Evolutionary conservation across 2,797 vertebrate species (phyloP).

Genomic region (Rachycentron canadum): DNA sequence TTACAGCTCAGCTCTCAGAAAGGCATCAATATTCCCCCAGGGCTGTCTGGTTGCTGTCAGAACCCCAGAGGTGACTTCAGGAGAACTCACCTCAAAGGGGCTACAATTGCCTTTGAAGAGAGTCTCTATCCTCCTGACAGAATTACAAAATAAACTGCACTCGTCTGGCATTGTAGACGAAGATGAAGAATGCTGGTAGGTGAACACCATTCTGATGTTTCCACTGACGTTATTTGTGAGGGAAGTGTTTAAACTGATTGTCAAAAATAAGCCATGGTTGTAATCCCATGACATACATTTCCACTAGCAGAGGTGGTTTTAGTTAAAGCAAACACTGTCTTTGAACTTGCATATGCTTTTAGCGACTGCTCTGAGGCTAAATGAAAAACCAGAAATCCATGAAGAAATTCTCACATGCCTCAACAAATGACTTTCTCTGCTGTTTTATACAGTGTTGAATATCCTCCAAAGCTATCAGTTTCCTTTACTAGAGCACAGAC

Average conservation of each 20-base stretch:
- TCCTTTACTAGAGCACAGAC: constrained; percentile 10
- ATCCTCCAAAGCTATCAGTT: constrained; percentile 16
- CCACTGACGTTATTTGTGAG: neutral
- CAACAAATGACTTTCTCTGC: constrained; percentile 4
- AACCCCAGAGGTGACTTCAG: constrained; percentile 60
- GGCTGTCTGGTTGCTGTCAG: constrained; percentile 68
- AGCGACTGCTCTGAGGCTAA: constrained; percentile 13
- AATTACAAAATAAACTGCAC: constrained; percentile 30
- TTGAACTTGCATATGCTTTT: constrained; percentile 17
- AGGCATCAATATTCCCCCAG: constrained; percentile 70
- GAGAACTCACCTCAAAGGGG: constrained; percentile 57
- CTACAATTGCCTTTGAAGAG: constrained; percentile 56
- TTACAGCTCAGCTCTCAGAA: constrained; percentile 59
- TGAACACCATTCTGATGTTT: neutral
- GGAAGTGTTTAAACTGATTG: neutral
- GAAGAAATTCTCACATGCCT: constrained; percentile 12
- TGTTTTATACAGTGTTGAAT: constrained; percentile 23
- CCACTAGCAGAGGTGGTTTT: constrained; percentile 9
- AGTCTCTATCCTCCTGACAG: constrained; percentile 37
- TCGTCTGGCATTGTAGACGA: constrained; percentile 12
- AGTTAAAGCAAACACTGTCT: constrained; percentile 2
- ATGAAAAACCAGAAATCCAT: constrained; percentile 19
- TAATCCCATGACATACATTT: neutral
- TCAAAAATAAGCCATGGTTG: neutral
- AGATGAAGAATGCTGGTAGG: constrained; percentile 4